Evolutionary conservation across 2,888 invertebrate genomes (phyloP), one percentile per base, ranked within the genome.

Genomic region (Drosophila monieri): DNA sequence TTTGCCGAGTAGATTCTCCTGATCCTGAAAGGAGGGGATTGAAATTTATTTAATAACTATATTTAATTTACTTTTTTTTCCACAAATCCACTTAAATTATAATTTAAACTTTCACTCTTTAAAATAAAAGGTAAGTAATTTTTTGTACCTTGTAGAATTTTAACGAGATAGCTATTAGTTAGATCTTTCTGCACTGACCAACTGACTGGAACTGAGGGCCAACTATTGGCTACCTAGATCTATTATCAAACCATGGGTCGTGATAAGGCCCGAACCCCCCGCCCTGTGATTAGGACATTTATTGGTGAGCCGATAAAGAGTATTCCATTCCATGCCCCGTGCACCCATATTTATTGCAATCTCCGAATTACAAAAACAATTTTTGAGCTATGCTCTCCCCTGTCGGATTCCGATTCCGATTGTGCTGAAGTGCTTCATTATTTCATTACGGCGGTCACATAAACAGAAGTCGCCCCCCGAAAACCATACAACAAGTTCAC

Each of bases 1-100:
- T 23, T 76, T 83, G 73, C 84, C 77, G 52, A 90, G 89, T 64
- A 89, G 69, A 47, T 84, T 89, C 56, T 90, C 90, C 71, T 90
- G 89, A 77, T 91, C 91, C 91, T 91, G 80, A 9, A 35, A 6
- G 35, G 35, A 35, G 6, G n/a, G 5, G 5, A 12, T 39, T 8
- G 14, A 0, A 14, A 6, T 15, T n/a, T n/a, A n/a, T n/a, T 37
- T 37, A n/a, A 14, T n/a, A 21, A 21, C 1, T 21, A 21, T 21
- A 18, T 18, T 18, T 18, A 18, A 2, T 18, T 18, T 18, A 18
- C 1, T 18, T 18, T 18, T 18, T 21, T 23, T 23, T 23, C 21
- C 21, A 23, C 21, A 23, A 23, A 23, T 5, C 21, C 21, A 39
- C n/a, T 8, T 39, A 12, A 15, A 39, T 39, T 15, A 39, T 14